Percentiles rank a stretch among this genome's conserved stretches.
These are phyloP conservation scores for Muscicapa striata DNA, from an alignment of 2,797 vertebrate species.

Conservation along the genomic window DNA sequence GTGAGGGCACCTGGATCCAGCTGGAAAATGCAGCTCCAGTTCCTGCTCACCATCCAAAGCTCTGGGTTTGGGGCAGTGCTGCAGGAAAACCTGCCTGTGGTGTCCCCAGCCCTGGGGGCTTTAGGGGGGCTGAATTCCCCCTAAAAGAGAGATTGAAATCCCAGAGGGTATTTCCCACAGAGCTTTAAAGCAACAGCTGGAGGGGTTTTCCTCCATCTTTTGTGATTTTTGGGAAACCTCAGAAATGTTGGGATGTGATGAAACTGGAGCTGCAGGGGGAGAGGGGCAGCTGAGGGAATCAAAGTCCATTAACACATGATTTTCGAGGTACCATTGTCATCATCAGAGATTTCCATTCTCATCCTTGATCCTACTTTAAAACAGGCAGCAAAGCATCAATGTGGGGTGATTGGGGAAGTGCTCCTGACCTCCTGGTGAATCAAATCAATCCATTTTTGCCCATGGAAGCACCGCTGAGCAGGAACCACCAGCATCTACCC, in stretches of 20 bases:
- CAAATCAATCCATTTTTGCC: background rate
- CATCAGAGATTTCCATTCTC: background rate
- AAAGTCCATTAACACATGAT: background rate
- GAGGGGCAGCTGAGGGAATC: background rate
- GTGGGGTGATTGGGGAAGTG: background rate
- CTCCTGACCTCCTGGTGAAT: background rate
- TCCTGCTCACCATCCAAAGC: background rate
- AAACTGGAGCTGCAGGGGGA: slow-evolving; percentile 62
- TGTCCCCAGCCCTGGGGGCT: background rate
- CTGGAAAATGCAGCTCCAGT: slow-evolving; percentile 61
- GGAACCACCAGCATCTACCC: background rate
- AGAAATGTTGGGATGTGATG: background rate
- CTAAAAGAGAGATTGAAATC: fast-evolving
- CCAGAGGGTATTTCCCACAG: background rate
- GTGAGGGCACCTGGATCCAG: slow-evolving; percentile 1
- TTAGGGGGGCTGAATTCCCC: background rate
- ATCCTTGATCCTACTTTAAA: background rate
- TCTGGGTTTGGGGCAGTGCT: background rate
- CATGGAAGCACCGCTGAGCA: background rate
- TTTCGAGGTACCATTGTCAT: background rate
- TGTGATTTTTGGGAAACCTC: background rate
- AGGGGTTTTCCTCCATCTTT: background rate
- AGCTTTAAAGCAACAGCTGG: background rate
- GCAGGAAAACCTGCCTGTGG: fast-evolving
- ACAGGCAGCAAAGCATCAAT: slow-evolving; percentile 14